Conservation (phyloP, 2,113 vertebrate genomes). For the Bombycilla garrulus region DNA sequence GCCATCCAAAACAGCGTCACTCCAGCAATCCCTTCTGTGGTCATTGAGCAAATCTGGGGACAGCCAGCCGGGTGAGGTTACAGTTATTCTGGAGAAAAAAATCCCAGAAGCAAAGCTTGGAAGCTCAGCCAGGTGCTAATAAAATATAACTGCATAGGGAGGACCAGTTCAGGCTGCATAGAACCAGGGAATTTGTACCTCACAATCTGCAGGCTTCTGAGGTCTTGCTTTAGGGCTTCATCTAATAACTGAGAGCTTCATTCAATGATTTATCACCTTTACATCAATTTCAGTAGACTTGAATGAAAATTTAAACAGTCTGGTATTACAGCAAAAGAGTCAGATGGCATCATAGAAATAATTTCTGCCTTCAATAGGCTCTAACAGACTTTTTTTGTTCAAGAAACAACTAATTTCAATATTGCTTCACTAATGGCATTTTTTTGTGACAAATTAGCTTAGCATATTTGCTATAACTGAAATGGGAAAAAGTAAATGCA, state of each 20-base stretch:
- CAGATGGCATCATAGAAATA: background rate
- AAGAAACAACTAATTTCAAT: background rate
- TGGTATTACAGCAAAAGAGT: background rate
- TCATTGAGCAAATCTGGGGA: background rate
- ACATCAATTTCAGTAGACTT: background rate
- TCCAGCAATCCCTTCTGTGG: background rate
- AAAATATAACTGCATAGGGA: background rate
- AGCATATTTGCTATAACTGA: background rate
- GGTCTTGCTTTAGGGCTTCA: background rate
- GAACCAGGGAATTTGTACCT: background rate
- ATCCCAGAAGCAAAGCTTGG: background rate
- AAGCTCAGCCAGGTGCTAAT: background rate
- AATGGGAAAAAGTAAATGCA: background rate
- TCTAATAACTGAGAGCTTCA: background rate
- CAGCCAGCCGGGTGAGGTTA: background rate
- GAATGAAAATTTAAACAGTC: background rate
- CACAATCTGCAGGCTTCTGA: background rate
- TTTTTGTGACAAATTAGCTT: background rate
- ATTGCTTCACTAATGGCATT: background rate
- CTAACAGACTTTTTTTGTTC: background rate
- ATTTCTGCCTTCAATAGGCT: background rate
- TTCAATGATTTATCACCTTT: background rate
- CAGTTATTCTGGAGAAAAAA: background rate
- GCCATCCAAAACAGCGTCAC: background rate
- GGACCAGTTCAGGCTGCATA: background rate